phyloP scores from a whole-genome alignment of 1,140 invertebrate species.

The Aleiodes sp. region DNA sequence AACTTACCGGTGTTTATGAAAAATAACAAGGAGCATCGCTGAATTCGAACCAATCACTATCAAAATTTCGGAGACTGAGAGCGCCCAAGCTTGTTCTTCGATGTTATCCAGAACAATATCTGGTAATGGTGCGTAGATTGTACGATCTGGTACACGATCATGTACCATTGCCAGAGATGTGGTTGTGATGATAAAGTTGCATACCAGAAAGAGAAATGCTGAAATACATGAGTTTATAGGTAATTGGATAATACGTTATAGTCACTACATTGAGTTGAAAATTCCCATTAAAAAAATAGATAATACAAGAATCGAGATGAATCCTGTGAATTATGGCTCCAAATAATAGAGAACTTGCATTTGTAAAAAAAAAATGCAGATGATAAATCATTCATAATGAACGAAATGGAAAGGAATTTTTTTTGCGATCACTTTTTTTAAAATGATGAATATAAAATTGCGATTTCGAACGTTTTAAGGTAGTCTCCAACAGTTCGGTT shows the following conservation, averaged over 20 bases:
- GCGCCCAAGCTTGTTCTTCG: slow-evolving; percentile 77
- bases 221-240: slow-evolving; percentile 45
- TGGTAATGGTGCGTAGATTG: slow-evolving; percentile 76
- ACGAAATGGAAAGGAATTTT: no score
- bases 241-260: slow-evolving; percentile 12
- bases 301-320: not conserved
- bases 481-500: no score
- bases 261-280: not conserved
- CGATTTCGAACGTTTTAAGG: no score
- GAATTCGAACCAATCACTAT: slow-evolving; percentile 82
- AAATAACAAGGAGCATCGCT: slow-evolving; percentile 78
- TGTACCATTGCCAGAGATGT: slow-evolving; percentile 84
- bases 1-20: slow-evolving; percentile 83
- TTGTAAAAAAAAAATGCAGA: not conserved
- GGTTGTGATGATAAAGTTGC: slow-evolving; percentile 73
- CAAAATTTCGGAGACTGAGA: slow-evolving; percentile 84
- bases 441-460: no score
- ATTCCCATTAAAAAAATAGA: not conserved
- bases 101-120: slow-evolving; percentile 85
- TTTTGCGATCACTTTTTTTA: no score
- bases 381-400: no score
- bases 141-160: slow-evolving; percentile 82
- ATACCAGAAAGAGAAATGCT: slow-evolving; percentile 71
- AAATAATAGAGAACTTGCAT: no score
- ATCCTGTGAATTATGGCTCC: not conserved